Evolutionary conservation across 2,113 vertebrate species (phyloP).

Genomic region (Microtus richardsoni): DNA sequence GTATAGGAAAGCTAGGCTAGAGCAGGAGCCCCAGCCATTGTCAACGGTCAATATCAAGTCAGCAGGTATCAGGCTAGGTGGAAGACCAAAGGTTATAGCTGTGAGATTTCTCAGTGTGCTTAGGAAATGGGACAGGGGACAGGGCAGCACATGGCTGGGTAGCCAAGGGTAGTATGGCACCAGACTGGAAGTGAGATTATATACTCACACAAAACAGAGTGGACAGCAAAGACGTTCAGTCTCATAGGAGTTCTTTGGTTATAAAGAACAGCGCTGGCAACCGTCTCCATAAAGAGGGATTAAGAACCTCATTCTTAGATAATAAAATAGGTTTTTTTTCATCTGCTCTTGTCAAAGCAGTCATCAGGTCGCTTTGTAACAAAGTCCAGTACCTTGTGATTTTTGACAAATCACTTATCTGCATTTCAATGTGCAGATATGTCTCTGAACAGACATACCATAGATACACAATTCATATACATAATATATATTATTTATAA

Average conservation of each 20-base stretch:
- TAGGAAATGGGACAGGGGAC: conserved; percentile 81
- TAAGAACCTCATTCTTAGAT: conserved; percentile 81
- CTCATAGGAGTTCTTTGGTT: conserved; percentile 96
- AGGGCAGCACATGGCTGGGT: conserved; percentile 82
- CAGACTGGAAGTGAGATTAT: conserved; percentile 82
- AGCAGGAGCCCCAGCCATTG: conserved; percentile 71
- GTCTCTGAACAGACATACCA: conserved; percentile 83
- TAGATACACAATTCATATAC: conserved; percentile 88
- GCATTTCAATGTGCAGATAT: conserved; percentile 87
- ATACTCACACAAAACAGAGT: conserved; percentile 84
- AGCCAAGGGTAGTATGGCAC: conserved; percentile 88
- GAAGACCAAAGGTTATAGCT: conserved; percentile 82
- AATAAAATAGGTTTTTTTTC: conserved; percentile 90
- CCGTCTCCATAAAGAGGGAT: conserved; percentile 85
- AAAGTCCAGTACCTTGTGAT: conserved; percentile 88
- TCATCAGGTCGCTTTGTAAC: conserved; percentile 77
- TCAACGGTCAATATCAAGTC: conserved; percentile 70
- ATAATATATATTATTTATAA: conserved; percentile 89
- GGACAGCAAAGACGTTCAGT: conserved; percentile 86
- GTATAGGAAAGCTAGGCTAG: conserved; percentile 50
- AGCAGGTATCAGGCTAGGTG: conserved; percentile 90
- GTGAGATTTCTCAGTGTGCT: conserved; percentile 84
- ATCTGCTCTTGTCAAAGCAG: conserved; percentile 79
- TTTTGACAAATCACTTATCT: conserved; percentile 85
- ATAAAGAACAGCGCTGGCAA: conserved; percentile 90